Evolutionary conservation across 2,888 invertebrate species (phyloP).

Genomic region (Eupithecia abbreviata): DNA sequence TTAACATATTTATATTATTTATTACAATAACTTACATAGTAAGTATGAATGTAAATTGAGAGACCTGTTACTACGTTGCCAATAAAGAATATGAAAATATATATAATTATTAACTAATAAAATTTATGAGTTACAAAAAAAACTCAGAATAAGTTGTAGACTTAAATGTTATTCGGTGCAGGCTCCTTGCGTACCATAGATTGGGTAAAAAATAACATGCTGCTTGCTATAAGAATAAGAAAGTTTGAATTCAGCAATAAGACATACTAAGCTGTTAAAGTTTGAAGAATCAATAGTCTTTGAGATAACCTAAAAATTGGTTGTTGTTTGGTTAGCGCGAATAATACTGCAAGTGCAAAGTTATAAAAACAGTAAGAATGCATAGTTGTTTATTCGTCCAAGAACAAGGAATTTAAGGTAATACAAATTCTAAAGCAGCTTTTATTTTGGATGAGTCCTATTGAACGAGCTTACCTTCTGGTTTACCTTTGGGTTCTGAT

Average conservation of each 20-base stretch:
- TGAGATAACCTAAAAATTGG: background rate
- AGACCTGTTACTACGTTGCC: no score
- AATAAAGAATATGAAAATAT: no score
- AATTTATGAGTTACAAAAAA: no score
- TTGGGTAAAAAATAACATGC: no score
- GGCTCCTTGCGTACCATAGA: no score
- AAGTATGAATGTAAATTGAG: no score
- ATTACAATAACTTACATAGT: no score
- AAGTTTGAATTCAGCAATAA: background rate
- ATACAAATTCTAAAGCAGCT: background rate
- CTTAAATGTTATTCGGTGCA: no score
- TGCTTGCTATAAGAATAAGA: no score
- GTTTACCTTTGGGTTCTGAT: conserved; percentile 42
- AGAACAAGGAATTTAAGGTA: background rate
- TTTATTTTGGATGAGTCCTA: background rate
- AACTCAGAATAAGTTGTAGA: no score
- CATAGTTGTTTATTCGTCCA: background rate
- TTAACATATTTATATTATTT: no score
- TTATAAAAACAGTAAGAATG: background rate
- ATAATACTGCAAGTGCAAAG: background rate
- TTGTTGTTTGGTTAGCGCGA: background rate
- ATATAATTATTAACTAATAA: no score
- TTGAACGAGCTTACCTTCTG: conserved; percentile 54
- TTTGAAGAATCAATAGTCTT: background rate
- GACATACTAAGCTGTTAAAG: background rate